phyloP scores from a whole-genome alignment of 64 coral and sea anemone genomes.

The Pocillopora damicornis region DNA sequence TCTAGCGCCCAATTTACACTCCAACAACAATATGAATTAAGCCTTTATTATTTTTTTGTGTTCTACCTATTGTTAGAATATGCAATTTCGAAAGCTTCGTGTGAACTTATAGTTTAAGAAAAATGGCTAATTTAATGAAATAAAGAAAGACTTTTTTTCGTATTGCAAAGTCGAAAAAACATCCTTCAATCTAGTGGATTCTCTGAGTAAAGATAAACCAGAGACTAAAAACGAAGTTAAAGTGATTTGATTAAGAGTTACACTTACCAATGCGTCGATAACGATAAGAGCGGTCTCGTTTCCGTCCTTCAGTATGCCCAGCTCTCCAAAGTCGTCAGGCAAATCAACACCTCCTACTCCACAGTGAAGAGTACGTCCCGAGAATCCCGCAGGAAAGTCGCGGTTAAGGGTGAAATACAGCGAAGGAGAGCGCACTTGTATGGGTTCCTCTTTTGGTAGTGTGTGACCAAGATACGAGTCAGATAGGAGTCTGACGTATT shows the following conservation, averaged over 20 bases:
- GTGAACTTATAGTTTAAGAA: too few species aligned
- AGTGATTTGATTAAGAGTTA: neutral
- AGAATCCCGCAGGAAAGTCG: slow-evolving; percentile 10
- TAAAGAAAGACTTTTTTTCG: too few species aligned
- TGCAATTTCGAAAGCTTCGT: too few species aligned
- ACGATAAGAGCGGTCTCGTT: slow-evolving; percentile 6
- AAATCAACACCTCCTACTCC: neutral
- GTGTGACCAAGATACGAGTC: neutral
- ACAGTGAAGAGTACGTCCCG: neutral
- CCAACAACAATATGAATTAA: too few species aligned
- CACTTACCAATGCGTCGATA: slow-evolving; percentile 5
- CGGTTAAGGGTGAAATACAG: slow-evolving; percentile 1
- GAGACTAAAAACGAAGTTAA: neutral
- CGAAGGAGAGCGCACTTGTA: slow-evolving; percentile 18
- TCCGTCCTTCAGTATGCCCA: neutral
- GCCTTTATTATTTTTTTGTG: too few species aligned
- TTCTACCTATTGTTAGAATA: too few species aligned
- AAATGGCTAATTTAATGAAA: too few species aligned
- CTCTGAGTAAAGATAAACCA: too few species aligned
- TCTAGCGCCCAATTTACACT: too few species aligned
- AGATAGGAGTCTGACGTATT: neutral
- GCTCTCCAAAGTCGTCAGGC: slow-evolving; percentile 5
- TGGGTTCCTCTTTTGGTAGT: slow-evolving; percentile 21
- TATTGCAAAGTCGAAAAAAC: too few species aligned
- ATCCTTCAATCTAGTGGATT: too few species aligned